Conservation (phyloP, 2,113 vertebrate genomes). For the Tringa solitaria region DNA sequence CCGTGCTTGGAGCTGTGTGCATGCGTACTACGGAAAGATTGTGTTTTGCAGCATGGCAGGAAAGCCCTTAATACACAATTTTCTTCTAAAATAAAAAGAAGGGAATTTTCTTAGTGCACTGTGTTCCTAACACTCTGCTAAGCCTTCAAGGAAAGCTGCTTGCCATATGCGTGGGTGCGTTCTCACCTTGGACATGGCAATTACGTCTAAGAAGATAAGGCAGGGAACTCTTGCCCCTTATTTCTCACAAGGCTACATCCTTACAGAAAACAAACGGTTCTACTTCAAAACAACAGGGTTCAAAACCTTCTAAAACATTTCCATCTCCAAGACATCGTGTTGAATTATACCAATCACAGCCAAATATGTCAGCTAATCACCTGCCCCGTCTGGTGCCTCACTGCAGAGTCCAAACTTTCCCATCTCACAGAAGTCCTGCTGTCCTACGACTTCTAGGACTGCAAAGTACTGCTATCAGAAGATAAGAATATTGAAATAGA, state of each 20-base stretch:
- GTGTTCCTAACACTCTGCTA: not conserved
- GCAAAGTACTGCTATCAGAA: not conserved
- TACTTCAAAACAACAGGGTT: not conserved
- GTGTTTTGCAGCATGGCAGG: not conserved
- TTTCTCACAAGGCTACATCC: not conserved
- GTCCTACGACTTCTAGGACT: not conserved
- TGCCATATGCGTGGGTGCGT: rapidly evolving
- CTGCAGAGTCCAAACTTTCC: not conserved
- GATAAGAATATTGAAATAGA: not conserved
- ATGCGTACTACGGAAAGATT: rapidly evolving
- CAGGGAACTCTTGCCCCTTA: not conserved
- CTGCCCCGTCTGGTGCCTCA: not conserved
- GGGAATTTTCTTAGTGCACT: not conserved
- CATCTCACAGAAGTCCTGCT: not conserved
- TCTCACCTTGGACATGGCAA: not conserved
- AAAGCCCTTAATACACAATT: not conserved
- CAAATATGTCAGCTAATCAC: not conserved
- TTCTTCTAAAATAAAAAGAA: not conserved
- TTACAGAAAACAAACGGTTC: not conserved
- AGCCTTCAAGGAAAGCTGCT: not conserved
- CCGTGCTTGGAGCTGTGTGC: rapidly evolving
- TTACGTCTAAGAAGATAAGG: not conserved
- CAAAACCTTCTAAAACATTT: not conserved
- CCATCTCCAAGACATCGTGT: not conserved
- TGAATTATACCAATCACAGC: not conserved